phyloP scores from a whole-genome alignment of 2,113 vertebrate genomes.

The Merops nubicus region DNA sequence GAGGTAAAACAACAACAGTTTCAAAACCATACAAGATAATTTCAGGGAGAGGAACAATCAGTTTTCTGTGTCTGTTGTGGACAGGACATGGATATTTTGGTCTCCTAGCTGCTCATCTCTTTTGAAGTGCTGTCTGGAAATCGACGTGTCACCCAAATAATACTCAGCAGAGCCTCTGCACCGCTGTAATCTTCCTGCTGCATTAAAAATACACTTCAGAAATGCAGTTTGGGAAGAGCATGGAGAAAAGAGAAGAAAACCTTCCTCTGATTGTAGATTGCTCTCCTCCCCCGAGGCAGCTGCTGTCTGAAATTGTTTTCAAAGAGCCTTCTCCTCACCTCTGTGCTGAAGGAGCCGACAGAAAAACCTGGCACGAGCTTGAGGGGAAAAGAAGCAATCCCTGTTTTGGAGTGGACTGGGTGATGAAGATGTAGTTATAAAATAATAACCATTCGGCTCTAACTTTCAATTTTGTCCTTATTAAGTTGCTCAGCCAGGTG shows the following conservation, averaged over 20 bases:
- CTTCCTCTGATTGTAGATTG: background rate
- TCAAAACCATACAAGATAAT: background rate
- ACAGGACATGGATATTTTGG: background rate
- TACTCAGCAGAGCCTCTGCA: background rate
- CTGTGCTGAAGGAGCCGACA: background rate
- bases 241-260: background rate
- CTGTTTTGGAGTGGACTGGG: conserved; percentile 19
- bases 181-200: background rate
- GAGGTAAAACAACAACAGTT: background rate
- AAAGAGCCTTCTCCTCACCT: background rate
- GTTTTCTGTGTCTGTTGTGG: background rate
- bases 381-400: conserved; percentile 56
- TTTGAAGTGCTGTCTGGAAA: background rate
- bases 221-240: background rate
- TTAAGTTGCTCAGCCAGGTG: conserved; percentile 72
- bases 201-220: background rate
- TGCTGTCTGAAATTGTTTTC: conserved; percentile 44
- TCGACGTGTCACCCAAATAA: background rate
- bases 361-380: conserved; percentile 18
- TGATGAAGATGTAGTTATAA: conserved; percentile 64
- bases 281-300: background rate
- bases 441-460: conserved; percentile 66
- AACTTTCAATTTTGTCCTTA: conserved; percentile 66
- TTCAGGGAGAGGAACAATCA: background rate
- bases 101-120: background rate